Conservation (phyloP, 2,113 vertebrate genomes). For the Gopherus evgoodei region DNA sequence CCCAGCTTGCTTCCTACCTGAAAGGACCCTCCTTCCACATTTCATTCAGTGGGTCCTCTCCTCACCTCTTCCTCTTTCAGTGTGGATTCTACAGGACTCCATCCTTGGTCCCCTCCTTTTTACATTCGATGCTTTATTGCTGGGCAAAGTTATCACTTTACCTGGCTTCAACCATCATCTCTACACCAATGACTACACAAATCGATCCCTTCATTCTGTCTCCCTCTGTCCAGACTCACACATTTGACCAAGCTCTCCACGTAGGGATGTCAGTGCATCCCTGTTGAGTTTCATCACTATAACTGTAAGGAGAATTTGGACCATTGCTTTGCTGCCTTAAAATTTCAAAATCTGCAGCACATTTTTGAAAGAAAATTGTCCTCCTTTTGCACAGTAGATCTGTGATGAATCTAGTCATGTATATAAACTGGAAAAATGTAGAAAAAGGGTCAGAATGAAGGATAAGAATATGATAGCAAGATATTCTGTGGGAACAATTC, state of each 20-base stretch:
- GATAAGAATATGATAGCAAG: not conserved
- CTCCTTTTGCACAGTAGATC: not conserved
- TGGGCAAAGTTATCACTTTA: not conserved
- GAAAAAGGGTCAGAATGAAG: not conserved
- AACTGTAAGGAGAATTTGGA: not conserved
- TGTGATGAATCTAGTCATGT: not conserved
- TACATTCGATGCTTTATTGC: not conserved
- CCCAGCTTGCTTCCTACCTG: not conserved
- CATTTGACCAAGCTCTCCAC: not conserved
- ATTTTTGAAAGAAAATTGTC: not conserved
- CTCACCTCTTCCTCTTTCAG: rapidly evolving
- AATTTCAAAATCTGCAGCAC: not conserved
- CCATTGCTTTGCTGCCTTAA: not conserved
- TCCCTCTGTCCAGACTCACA: not conserved
- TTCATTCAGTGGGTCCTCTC: not conserved
- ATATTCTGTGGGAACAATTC: not conserved
- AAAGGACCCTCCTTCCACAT: not conserved
- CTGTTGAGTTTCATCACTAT: not conserved
- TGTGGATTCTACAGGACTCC: not conserved
- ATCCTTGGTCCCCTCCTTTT: rapidly evolving
- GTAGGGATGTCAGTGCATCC: not conserved
- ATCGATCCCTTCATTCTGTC: rapidly evolving
- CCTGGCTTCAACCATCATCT: not conserved
- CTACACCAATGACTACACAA: not conserved
- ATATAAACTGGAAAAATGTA: not conserved